Conservation (phyloP, 2,888 invertebrate genomes). For the Phyto melanocephala region DNA sequence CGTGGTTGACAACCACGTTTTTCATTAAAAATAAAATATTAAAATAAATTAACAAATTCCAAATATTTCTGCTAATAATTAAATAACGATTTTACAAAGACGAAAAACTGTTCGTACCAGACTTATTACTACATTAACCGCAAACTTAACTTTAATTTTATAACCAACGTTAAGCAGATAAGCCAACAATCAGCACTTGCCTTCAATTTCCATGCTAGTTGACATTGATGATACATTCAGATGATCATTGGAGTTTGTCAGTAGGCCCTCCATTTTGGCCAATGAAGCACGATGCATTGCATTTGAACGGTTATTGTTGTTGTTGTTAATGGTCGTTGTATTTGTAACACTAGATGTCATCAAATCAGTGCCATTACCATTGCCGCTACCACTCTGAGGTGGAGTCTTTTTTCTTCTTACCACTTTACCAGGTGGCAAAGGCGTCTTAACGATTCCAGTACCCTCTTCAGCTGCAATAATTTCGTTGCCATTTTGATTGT, state of each 20-base stretch:
- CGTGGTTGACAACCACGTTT: no score
- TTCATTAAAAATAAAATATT: no score
- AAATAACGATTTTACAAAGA: no score
- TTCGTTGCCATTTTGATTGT: constrained; percentile 78
- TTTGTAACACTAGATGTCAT: constrained; percentile 57
- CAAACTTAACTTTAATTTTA: no score
- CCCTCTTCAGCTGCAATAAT: constrained; percentile 77
- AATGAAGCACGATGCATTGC: constrained; percentile 82
- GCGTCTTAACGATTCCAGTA: constrained; percentile 82
- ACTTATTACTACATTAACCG: no score
- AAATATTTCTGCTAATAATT: no score
- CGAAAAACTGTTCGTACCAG: no score
- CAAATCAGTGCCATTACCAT: constrained; percentile 34
- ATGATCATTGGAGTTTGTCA: constrained; percentile 69
- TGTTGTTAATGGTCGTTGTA: constrained; percentile 49
- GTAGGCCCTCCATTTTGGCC: constrained; percentile 78
- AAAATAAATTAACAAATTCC: no score
- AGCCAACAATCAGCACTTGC: constrained; percentile 66
- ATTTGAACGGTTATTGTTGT: constrained; percentile 73
- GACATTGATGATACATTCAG: constrained; percentile 79
- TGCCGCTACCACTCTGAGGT: constrained; percentile 66
- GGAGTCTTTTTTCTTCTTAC: constrained; percentile 76
- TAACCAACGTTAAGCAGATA: no score
- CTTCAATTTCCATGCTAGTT: constrained; percentile 81
- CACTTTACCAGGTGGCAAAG: constrained; percentile 87